A percentile compares a stretch with the other conserved stretches of the same genome.
These are phyloP conservation scores for Connochaetes taurinus DNA, from an alignment of 2,113 vertebrate genomes.

Conservation along the genomic window DNA sequence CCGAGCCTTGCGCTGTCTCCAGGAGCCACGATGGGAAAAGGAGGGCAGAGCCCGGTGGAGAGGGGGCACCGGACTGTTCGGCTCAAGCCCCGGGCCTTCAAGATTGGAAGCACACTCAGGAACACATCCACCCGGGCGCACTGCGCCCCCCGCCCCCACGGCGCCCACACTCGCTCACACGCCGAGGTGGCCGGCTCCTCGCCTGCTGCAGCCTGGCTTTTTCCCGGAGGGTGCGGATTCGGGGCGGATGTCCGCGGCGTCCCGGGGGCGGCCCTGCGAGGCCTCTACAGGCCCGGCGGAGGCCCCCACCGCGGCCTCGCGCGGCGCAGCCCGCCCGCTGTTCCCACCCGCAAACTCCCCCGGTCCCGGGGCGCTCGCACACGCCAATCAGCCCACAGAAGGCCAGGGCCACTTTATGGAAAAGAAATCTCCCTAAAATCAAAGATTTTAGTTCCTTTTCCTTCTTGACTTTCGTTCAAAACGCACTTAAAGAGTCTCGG, in stretches of 20 bases:
- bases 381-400: background rate
- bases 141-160: background rate
- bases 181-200: rapidly evolving
- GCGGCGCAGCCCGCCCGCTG: rapidly evolving
- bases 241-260: rapidly evolving
- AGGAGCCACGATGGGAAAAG: background rate
- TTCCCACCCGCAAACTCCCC: background rate
- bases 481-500: background rate
- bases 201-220: background rate
- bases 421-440: background rate
- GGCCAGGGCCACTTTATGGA: background rate
- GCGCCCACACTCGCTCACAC: background rate
- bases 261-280: rapidly evolving
- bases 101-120: background rate
- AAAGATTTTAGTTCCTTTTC: background rate
- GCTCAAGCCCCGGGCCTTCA: background rate
- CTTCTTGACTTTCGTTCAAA: conserved; percentile 31
- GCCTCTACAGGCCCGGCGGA: background rate
- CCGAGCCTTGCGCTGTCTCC: rapidly evolving
- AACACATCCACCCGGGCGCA: background rate
- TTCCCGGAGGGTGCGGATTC: rapidly evolving
- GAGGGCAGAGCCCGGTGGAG: no score
- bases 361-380: rapidly evolving
- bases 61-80: rapidly evolving
- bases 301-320: background rate